Conservation (phyloP, 2,888 invertebrate species). For the Melinaea marsaeus region DNA sequence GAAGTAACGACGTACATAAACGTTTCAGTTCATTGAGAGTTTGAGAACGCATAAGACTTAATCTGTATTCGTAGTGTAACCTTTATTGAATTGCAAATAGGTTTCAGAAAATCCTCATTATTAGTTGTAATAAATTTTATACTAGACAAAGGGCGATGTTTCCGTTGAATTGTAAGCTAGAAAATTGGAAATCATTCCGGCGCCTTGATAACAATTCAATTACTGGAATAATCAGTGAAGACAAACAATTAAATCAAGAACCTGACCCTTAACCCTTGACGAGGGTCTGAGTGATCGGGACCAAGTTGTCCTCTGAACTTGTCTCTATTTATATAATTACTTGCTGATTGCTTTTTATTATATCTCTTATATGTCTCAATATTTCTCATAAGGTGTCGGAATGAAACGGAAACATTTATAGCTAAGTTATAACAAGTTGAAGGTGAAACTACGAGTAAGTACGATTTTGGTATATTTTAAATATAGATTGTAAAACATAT, state of each 20-base stretch:
- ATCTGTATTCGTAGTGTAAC: not conserved
- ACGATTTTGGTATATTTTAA: too few species aligned
- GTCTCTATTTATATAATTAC: slow-evolving; percentile 29
- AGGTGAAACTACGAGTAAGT: too few species aligned
- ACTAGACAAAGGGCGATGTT: not conserved
- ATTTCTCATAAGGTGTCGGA: not conserved
- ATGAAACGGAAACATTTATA: too few species aligned
- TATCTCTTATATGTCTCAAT: not conserved
- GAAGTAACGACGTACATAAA: too few species aligned
- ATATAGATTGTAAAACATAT: too few species aligned
- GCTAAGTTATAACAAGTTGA: too few species aligned
- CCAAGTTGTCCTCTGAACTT: slow-evolving; percentile 10
- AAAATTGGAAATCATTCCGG: too few species aligned
- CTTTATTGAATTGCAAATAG: not conserved
- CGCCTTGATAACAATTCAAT: slow-evolving; percentile 22
- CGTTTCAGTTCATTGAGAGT: not conserved
- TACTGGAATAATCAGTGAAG: slow-evolving; percentile 35
- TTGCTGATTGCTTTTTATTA: slow-evolving; percentile 5
- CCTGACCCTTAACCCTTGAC: slow-evolving; percentile 37
- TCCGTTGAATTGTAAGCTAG: not conserved
- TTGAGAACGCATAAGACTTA: not conserved
- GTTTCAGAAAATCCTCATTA: not conserved
- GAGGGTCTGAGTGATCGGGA: slow-evolving; percentile 35
- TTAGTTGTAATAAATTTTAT: not conserved
- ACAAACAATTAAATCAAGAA: slow-evolving; percentile 35